phyloP scores from a whole-genome alignment of 2,113 vertebrate species.

The Hippocampus guttulatus region DNA sequence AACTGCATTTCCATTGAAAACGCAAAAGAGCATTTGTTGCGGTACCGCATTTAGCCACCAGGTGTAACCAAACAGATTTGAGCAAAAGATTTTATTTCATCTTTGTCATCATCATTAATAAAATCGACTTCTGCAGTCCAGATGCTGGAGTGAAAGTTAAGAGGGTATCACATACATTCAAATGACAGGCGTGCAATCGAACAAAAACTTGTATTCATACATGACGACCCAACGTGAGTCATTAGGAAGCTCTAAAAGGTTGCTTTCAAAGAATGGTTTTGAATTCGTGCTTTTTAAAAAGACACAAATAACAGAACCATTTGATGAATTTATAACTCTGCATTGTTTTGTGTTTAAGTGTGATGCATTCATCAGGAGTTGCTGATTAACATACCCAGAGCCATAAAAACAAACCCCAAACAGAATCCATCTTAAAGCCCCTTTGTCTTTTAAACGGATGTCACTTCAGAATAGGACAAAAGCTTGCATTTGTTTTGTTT shows the following conservation, averaged over 20 bases:
- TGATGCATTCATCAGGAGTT: no score
- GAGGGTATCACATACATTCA: conserved; percentile 47
- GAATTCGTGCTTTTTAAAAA: not conserved
- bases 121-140: conserved; percentile 57
- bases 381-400: no score
- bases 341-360: not conserved
- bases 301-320: not conserved
- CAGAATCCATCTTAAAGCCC: no score
- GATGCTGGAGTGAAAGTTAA: conserved; percentile 76
- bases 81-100: not conserved
- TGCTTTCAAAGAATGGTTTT: not conserved
- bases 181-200: conserved; percentile 28
- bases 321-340: not conserved
- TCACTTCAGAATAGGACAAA: no score
- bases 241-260: not conserved
- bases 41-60: conserved; percentile 31
- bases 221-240: conserved; percentile 65
- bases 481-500: no score
- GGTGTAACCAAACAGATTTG: conserved; percentile 15
- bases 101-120: not conserved
- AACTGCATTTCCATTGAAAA: not conserved
- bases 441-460: no score
- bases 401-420: no score
- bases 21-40: not conserved
- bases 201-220: conserved; percentile 23